Evolutionary conservation across 2,113 vertebrate genomes (phyloP), one percentile per base, ranked within the genome.

Genomic region (Silurus meridionalis): DNA sequence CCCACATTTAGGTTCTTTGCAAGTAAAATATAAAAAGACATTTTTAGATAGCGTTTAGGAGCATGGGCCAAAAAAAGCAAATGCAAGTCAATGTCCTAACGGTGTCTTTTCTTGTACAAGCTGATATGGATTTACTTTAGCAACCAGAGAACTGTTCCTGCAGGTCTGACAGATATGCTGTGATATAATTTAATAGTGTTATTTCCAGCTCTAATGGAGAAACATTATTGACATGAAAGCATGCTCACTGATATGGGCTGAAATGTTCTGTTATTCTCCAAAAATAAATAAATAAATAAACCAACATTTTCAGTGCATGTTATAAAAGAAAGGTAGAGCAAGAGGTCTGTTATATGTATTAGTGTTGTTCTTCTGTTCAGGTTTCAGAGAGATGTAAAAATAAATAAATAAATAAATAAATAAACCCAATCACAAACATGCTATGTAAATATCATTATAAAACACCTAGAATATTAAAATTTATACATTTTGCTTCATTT

Each of bases 181-280:
- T 85, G 74, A 84, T 85, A 64, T 90, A 75, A 84, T 85, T 57
- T 90, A 75, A 52, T 84, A 80, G 83, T 88, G 91, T 90, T 91
- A 91, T 88, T 84, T 83, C n/a, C 86, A 84, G 79, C 37, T 8
- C 80, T 91, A 89, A 90, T 90, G 86, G 89, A 90, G 67, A 86
- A 63, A 67, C 69, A 87, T 28, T 87, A 88, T 86, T 88, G 86
- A 83, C 84, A 89, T 89, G 75, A 87, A 85, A 86, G 71, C 64
- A 64, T 8, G 74, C 64, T 89, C 83, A 77, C 50, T 87, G 80
- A 88, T 82, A 89, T 87, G 53, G 23, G 23, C 86, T 85, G 72
- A 91, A 87, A 91, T 88, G 23, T 83, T 58, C 74, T 21, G 57
- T 91, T 88, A 91, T 90, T 89, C 88, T 86, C 86, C 72, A 28